phyloP scores from a whole-genome alignment of 1,140 invertebrate species.

The Coptotermes formosanus region DNA sequence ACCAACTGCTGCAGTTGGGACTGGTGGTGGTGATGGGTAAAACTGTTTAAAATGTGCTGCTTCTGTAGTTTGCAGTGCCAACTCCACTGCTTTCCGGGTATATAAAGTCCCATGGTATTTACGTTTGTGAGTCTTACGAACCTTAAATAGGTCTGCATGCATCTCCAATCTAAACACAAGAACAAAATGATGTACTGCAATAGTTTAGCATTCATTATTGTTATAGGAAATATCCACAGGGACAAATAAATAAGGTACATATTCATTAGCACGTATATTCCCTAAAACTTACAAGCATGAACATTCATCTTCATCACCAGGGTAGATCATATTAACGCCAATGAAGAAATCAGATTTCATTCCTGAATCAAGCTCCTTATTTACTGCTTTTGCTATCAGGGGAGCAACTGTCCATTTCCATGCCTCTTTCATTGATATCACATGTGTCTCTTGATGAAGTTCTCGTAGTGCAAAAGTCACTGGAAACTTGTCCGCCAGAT shows the following conservation, averaged over 20 bases:
- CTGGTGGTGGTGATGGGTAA: constrained; percentile 49
- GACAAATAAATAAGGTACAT: constrained; percentile 24
- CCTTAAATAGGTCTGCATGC: constrained; percentile 42
- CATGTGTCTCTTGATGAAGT: constrained; percentile 39
- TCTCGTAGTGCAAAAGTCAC: constrained; percentile 36
- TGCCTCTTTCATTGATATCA: constrained; percentile 59
- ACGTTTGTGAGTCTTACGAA: constrained; percentile 40
- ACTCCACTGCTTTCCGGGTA: constrained; percentile 56
- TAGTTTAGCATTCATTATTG: constrained; percentile 19
- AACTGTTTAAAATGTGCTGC: constrained; percentile 51
- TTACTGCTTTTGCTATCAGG: constrained; percentile 47
- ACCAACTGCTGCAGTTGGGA: constrained; percentile 43
- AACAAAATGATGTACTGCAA: constrained; percentile 11
- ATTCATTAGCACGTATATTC: constrained; percentile 19
- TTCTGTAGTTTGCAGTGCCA: constrained; percentile 47
- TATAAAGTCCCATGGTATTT: constrained; percentile 47
- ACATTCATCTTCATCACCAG: constrained; percentile 56
- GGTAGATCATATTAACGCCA: constrained; percentile 51
- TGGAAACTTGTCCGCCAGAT: constrained; percentile 43
- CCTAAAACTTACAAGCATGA: constrained; percentile 51
- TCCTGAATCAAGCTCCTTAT: constrained; percentile 47
- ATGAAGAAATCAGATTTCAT: constrained; percentile 55
- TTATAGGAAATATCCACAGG: constrained; percentile 24
- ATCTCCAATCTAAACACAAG: constrained; percentile 40
- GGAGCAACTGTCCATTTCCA: constrained; percentile 61